Base-by-base conservation (phyloP, 2,797 vertebrate species). In the Xenopus petersii region DNA sequence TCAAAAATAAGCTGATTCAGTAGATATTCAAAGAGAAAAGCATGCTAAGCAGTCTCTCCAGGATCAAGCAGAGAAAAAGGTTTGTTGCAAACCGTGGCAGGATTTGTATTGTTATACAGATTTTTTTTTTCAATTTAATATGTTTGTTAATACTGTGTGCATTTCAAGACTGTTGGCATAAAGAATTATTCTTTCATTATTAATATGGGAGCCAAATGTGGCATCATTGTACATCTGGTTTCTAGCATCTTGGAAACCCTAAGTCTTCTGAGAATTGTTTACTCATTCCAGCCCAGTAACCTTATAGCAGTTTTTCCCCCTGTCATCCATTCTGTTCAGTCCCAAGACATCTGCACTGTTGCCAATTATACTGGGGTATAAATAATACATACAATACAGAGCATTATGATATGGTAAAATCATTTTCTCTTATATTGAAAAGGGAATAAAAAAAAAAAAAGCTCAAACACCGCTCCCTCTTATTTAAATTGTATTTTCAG, bases 41-140 rank as follows among this genome's bases (percentile, higher is more conserved):
- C 70, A 30, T 58, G 47, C 65, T 77, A 77, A 77, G 65, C 75
- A 77, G 62, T 77, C 75, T 70, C 58, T 63, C 65, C 2, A 67
- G 75, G 64, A 77, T 30, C 6, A 30, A 12, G 24, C 48, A 67
- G 66, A 67, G 54, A 77, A 62, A 61, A 47, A 30, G 62, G 60
- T 24, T 69, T 61, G 68, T 9, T 42, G 36, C 42, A 55, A 55
- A 36, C 24, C 3, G 36, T 42, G 24, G 46, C 51, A 51, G 26
- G 15, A 2, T 42, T 51, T 12, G 15, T 51, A 12, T 11, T 56
- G 15, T 21, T 10, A 54, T 26, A 16, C 10, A 48, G 42, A 21
- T 48, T 48, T 21, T 21, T 21, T 65, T 63, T 65, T 17, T 48
- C 21, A 21, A 65, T 48, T 65, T 17, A 21, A 67, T 55, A 62